Base-by-base conservation (phyloP, 2,113 vertebrate genomes). In the Charina bottae region DNA sequence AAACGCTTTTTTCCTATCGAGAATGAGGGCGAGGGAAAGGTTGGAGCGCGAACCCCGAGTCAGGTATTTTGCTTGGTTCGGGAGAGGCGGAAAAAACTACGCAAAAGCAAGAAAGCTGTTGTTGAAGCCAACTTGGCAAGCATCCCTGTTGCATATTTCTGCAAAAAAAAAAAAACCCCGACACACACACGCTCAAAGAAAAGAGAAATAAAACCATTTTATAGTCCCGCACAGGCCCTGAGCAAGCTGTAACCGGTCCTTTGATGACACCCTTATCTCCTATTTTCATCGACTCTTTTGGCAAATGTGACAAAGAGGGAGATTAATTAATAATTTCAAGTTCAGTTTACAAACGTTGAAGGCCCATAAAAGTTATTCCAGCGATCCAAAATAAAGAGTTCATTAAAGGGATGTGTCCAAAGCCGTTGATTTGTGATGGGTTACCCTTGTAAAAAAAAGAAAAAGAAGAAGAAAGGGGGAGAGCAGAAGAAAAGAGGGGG, bases 331-430 rank as follows among this genome's bases (percentile, higher is more conserved):
- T 97, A 96, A 97, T 97, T 97, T 96, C 94, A 96, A 97, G 95
- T 96, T 97, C 96, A 96, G 93, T 93, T 96, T 91, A 90, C 91
- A 96, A 96, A 92, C 95, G 90, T 93, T 95, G 85, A 94, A 96
- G 92, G 93, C 93, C 93, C 89, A 28, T 94, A 96, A 95, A 97
- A 96, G 94, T 98, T 97, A 96, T 96, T 94, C 94, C 93, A 96
- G 95, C 95, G 96, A 96, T 97, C 95, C 95, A 91, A 95, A 97
- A 97, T 97, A 97, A 96, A 97, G 96, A 96, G 97, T 98, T 97
- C 97, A 97, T 97, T 97, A 97, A 96, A 95, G 95, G 96, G 93
- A 96, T 96, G 96, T 95, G 96, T 98, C 96, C 37, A 85, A 94
- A 95, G 53, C 93, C 55, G 94, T 97, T 98, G 98, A 98, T 98